phyloP scores from a whole-genome alignment of 1,140 invertebrate genomes.

The Lithobius niger region DNA sequence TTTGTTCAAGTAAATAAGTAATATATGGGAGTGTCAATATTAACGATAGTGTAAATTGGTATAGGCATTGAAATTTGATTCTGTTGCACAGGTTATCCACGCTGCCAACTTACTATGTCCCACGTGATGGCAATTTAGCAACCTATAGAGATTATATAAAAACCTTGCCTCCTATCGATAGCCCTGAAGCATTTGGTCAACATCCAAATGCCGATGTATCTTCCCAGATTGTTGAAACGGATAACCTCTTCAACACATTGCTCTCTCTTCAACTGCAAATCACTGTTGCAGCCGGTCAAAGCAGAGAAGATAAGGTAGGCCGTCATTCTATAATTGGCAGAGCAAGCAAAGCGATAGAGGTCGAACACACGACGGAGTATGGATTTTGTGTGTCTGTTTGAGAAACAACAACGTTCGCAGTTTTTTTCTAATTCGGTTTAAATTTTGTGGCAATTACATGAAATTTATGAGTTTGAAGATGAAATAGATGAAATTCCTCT shows the following conservation, averaged over 20 bases:
- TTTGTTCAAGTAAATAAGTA: conserved; percentile 52
- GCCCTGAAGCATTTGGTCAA: conserved; percentile 59
- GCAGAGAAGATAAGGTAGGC: conserved; percentile 5
- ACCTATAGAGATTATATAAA: conserved; percentile 63
- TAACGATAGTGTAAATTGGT: conserved; percentile 3
- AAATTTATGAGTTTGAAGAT: too few species aligned
- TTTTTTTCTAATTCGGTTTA: too few species aligned
- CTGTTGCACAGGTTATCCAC: conserved; percentile 36
- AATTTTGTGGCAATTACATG: too few species aligned
- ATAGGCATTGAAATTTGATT: conserved; percentile 7
- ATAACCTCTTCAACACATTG: conserved; percentile 33
- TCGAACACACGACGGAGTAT: too few species aligned
- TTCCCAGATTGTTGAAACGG: conserved; percentile 34
- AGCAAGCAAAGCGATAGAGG: too few species aligned
- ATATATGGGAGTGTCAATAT: background rate
- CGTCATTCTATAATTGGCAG: too few species aligned
- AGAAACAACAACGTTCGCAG: too few species aligned
- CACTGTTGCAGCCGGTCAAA: background rate
- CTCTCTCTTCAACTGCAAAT: conserved; percentile 19
- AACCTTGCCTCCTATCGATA: conserved; percentile 55
- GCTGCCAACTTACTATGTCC: conserved; percentile 59
- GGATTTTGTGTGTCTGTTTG: too few species aligned
- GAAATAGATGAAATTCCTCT: too few species aligned
- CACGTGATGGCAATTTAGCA: conserved; percentile 60
- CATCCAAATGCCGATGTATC: conserved; percentile 36